Evolutionary conservation across 30 jellyfish, hydroid and myxozoan species (phyloP).

Genomic region (Mastigias papua): DNA sequence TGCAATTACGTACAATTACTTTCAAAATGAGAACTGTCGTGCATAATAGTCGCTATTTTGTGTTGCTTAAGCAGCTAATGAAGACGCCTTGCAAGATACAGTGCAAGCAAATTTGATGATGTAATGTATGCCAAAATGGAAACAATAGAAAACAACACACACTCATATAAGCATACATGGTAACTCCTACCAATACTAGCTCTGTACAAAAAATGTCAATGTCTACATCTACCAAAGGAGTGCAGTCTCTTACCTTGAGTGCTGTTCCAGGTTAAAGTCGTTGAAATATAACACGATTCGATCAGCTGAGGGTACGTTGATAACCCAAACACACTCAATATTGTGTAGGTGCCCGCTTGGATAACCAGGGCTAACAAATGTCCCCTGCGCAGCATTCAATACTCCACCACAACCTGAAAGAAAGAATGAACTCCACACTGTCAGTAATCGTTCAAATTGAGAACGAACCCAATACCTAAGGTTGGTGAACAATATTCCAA

Average conservation of each 20-base stretch:
- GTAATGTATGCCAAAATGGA: not conserved
- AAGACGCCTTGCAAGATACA: too few relatives aligned
- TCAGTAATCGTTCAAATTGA: not conserved
- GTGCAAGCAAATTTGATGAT: too few relatives aligned
- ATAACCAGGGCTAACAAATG: conserved; percentile 79
- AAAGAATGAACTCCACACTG: not conserved
- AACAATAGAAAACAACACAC: conserved; percentile 1
- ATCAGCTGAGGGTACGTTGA: conserved; percentile 54
- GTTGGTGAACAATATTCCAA: too few relatives aligned
- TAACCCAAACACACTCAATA: conserved; percentile 84
- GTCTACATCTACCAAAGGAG: too few relatives aligned
- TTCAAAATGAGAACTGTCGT: too few relatives aligned
- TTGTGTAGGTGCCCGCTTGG: conserved; percentile 67
- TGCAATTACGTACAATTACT: too few relatives aligned
- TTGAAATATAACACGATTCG: conserved; percentile 67
- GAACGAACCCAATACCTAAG: too few relatives aligned
- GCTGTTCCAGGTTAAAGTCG: conserved; percentile 57
- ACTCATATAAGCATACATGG: too few relatives aligned
- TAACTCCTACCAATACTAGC: too few relatives aligned
- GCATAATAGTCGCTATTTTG: too few relatives aligned
- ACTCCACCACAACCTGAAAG: conserved; percentile 85
- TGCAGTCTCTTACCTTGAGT: conserved; percentile 2
- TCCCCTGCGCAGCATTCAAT: conserved; percentile 72
- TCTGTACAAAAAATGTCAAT: too few relatives aligned
- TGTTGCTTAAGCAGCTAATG: too few relatives aligned